Evolutionary conservation across 2,888 invertebrate genomes (phyloP), one percentile per base, ranked within the genome.

Genomic region (Caenorhabditis angaria): DNA sequence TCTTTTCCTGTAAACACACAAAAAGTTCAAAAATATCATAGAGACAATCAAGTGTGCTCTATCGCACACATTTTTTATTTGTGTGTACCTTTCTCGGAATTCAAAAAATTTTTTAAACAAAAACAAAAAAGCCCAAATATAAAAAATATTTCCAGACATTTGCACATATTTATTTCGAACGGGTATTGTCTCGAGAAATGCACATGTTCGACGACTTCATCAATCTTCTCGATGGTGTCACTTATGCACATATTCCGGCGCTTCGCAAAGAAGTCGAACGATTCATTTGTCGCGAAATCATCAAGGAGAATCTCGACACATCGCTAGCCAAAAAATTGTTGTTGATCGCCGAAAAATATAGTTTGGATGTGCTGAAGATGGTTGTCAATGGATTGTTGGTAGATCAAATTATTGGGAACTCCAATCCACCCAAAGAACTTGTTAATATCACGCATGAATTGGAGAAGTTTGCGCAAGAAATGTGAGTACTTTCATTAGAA

Each of bases 181-280:
- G 74, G n/a, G 79, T 86, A 5, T 66, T 86, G 12, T 69, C 80
- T 18, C 65, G 76, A 20, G 82, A 83, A 48, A 78, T 84, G 22
- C 71, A 80, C 29, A 83, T 77, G 55, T 80, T 86, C 61, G 86
- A 86, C 55, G 86, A 86, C 50, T 83, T 83, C 53, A 63, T 84
- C 18, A 72, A 75, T 14, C 62, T 84, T n/a, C 65, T 86, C 28
- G 86, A 84, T 56, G 84, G 82, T 20, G 70, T 82, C 22, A 77
- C 69, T n/a, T 72, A 69, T 35, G 82, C 82, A 20, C 83, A 84
- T 57, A 75, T 86, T 32, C 84, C 85, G 12, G 77, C 84, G 8
- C 76, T 86, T 20, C 74, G 77, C 47, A 73, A 82, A 48, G 86
- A 86, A 76, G 72, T 82, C 61, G 86, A 86, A 55, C 70, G 84